phyloP scores from a whole-genome alignment of 2,888 invertebrate genomes.

The Tachina grossa region DNA sequence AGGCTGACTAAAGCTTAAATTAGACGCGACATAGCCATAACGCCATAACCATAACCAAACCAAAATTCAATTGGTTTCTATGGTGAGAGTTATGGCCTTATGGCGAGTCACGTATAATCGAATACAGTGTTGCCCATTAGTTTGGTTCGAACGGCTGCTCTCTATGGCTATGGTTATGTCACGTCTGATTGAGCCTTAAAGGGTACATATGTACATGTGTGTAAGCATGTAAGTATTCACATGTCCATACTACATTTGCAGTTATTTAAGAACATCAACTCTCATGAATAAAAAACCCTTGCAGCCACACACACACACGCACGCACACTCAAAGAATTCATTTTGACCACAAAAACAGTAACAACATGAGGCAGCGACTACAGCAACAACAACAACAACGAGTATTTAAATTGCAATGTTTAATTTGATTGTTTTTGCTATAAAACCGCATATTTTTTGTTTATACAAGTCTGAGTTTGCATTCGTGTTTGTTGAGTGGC shows the following conservation, averaged over 20 bases:
- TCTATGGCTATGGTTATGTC: too few relatives aligned
- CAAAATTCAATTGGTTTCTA: too few relatives aligned
- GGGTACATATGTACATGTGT: not conserved
- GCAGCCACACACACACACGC: too few relatives aligned
- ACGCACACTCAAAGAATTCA: not conserved
- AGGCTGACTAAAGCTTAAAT: too few relatives aligned
- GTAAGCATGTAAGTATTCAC: not conserved
- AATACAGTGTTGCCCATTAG: too few relatives aligned
- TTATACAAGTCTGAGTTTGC: not conserved
- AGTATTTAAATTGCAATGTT: conserved; percentile 48
- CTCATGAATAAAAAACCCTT: not conserved
- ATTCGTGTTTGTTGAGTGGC: not conserved
- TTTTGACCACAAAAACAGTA: conserved; percentile 53
- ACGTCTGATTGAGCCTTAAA: too few relatives aligned
- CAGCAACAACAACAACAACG: conserved; percentile 27
- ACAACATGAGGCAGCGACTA: conserved; percentile 1
- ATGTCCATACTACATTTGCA: not conserved
- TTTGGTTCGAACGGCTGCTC: too few relatives aligned
- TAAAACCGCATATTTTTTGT: conserved; percentile 52
- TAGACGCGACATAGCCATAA: too few relatives aligned
- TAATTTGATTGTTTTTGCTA: conserved; percentile 45
- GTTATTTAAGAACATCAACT: conserved; percentile 28
- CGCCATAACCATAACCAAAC: too few relatives aligned
- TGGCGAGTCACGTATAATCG: too few relatives aligned
- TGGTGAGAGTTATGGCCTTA: too few relatives aligned